Evolutionary conservation across 2,113 vertebrate species (phyloP).

Genomic region (Rhynchomys soricoides): DNA sequence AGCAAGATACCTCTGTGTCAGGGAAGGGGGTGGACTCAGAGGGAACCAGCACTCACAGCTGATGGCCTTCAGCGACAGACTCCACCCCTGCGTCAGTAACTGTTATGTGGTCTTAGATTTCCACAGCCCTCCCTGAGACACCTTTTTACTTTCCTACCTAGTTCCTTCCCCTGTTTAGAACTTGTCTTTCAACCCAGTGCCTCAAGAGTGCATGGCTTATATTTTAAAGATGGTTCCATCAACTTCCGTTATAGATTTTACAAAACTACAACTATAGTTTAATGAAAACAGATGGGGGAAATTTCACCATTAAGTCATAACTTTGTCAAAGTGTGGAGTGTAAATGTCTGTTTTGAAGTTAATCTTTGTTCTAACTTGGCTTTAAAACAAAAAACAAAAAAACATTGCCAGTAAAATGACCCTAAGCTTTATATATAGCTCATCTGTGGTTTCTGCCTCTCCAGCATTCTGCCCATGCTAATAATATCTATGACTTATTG

Average conservation of each 20-base stretch:
- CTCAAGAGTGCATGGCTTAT: neutral
- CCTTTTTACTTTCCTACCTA: neutral
- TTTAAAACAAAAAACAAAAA: neutral
- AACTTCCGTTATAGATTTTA: neutral
- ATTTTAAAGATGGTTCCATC: conserved; percentile 14
- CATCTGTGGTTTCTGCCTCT: neutral
- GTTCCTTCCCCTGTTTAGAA: neutral
- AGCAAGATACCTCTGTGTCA: neutral
- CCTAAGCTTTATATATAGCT: neutral
- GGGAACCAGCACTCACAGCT: conserved; percentile 12
- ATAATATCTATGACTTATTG: neutral
- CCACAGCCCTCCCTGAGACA: neutral
- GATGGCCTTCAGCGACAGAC: conserved; percentile 16
- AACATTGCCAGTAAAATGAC: neutral
- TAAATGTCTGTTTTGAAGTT: conserved; percentile 42
- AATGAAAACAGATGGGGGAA: conserved; percentile 17
- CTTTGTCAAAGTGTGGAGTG: conserved; percentile 23
- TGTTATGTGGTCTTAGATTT: neutral
- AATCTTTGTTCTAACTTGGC: conserved; percentile 18
- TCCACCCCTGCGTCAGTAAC: conserved; percentile 47
- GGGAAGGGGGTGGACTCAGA: neutral
- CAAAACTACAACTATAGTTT: conserved; percentile 15
- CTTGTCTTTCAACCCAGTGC: neutral
- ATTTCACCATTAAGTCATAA: neutral
- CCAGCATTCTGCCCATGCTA: neutral